These are phyloP conservation scores for Metallyticus violacea DNA, from an alignment of 2,888 invertebrate species.

Conservation along the genomic window DNA sequence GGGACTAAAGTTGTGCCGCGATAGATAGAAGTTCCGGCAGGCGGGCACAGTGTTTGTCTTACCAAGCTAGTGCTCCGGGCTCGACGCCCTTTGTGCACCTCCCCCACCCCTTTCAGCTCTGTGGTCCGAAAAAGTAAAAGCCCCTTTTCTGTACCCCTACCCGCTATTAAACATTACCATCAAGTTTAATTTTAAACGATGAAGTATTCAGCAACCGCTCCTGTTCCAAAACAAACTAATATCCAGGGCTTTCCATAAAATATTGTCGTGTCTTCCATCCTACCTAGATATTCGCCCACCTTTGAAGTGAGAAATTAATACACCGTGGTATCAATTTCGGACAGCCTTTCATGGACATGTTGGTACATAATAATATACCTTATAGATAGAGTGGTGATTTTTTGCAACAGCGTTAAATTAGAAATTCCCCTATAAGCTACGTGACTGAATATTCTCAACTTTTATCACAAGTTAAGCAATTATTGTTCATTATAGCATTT, in stretches of 20 bases:
- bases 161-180: background rate
- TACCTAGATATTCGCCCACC: background rate
- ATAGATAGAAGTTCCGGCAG: background rate
- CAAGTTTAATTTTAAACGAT: constrained; percentile 5
- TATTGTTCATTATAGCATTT: too few relatives aligned
- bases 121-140: too few relatives aligned
- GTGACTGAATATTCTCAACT: background rate
- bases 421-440: background rate
- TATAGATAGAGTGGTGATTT: background rate
- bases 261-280: background rate
- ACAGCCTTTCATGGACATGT: background rate
- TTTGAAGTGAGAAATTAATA: background rate
- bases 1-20: background rate
- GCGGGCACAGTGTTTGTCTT: background rate
- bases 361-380: background rate
- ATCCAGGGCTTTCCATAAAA: background rate
- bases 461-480: too few relatives aligned
- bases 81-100: background rate
- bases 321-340: background rate
- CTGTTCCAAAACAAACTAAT: background rate
- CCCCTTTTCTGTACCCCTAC: too few relatives aligned
- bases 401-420: background rate
- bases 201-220: background rate
- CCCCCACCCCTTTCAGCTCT: too few relatives aligned
- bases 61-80: background rate